Evolutionary conservation across 2,888 invertebrate species (phyloP).

Genomic region (Lumbricus terrestris): DNA sequence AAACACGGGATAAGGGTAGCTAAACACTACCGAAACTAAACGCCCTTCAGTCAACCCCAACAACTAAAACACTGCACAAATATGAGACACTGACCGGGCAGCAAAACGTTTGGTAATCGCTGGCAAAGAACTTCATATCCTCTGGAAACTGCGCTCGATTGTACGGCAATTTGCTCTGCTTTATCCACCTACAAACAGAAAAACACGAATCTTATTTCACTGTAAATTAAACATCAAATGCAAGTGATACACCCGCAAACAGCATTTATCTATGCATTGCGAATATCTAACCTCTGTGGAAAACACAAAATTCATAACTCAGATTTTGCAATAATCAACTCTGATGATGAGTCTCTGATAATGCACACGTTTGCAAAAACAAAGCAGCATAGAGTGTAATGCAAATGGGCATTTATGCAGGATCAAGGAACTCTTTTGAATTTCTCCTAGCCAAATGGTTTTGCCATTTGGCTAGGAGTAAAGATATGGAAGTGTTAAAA

Average conservation of each 20-base stretch:
- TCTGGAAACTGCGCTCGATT: slow-evolving; percentile 4
- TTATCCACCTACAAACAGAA: not conserved
- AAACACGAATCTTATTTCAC: not conserved
- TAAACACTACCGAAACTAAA: too few relatives aligned
- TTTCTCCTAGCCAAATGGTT: too few relatives aligned
- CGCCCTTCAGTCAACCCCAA: too few relatives aligned
- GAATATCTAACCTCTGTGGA: not conserved
- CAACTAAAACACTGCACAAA: not conserved
- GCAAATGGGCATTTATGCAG: too few relatives aligned
- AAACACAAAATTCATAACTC: not conserved
- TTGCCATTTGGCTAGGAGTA: not conserved
- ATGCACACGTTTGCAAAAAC: not conserved
- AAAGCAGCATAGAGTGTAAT: too few relatives aligned
- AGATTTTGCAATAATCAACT: too few relatives aligned
- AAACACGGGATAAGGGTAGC: too few relatives aligned
- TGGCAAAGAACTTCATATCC: not conserved
- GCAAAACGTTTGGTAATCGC: not conserved
- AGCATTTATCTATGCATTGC: not conserved
- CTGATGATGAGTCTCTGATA: not conserved
- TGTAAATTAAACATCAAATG: not conserved
- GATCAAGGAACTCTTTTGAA: too few relatives aligned
- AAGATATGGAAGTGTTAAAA: not conserved
- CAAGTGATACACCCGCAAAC: not conserved
- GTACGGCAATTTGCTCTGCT: not conserved
- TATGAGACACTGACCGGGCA: not conserved